Conservation (phyloP, 1,140 invertebrate genomes). For the Drosophila sp. region DNA sequence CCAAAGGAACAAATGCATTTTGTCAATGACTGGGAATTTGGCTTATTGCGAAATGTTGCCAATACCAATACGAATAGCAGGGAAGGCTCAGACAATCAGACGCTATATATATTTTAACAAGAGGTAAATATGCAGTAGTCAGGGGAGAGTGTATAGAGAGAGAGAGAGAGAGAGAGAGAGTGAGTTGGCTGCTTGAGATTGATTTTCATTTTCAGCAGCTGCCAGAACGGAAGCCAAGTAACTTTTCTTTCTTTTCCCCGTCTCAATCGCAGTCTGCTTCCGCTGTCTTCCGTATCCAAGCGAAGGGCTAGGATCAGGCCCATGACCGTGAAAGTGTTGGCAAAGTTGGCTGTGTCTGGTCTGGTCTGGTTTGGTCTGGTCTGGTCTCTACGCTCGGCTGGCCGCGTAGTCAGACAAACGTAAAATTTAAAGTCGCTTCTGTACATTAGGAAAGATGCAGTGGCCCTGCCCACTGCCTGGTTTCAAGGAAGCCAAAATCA, state of each 20-base stretch:
- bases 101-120: slow-evolving; percentile 44
- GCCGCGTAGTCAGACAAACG: slow-evolving; percentile 49
- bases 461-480: background rate
- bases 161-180: background rate
- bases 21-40: slow-evolving; percentile 67
- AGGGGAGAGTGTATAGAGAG: background rate
- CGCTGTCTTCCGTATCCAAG: slow-evolving; percentile 43
- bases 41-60: slow-evolving; percentile 65
- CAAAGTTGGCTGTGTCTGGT: slow-evolving; percentile 35
- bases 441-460: slow-evolving; percentile 56
- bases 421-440: slow-evolving; percentile 68
- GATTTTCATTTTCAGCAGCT: slow-evolving; percentile 74
- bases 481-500: slow-evolving; percentile 44
- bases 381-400: slow-evolving; percentile 45
- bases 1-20: slow-evolving; percentile 22
- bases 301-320: slow-evolving; percentile 12
- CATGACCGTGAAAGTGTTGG: slow-evolving; percentile 70
- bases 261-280: slow-evolving; percentile 36
- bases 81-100: slow-evolving; percentile 24
- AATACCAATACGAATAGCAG: slow-evolving; percentile 60
- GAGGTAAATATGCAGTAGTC: background rate
- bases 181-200: slow-evolving; percentile 29
- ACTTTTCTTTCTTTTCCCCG: slow-evolving; percentile 65
- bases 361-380: slow-evolving; percentile 9
- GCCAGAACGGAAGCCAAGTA: slow-evolving; percentile 62